Evolutionary conservation across 1,140 invertebrate species (phyloP), one percentile per base, ranked within the genome.

Genomic region (Tenebrio molitor): DNA sequence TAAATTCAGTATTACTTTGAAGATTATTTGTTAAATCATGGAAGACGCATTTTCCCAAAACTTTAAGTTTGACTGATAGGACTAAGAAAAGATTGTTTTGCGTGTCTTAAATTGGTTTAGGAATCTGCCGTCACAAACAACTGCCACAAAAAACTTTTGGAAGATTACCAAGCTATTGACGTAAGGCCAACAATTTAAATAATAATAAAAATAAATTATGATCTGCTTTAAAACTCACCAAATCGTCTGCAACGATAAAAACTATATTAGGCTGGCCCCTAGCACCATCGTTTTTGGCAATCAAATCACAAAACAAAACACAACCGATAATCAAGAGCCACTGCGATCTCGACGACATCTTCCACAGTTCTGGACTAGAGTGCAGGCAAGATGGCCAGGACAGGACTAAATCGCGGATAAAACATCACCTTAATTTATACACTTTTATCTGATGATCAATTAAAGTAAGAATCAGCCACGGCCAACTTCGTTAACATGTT

Each of bases 161-260:
- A n/a, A n/a, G n/a, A n/a, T n/a, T n/a, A n/a, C n/a, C n/a, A n/a
- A n/a, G n/a, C n/a, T n/a, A n/a, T n/a, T n/a, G n/a, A n/a, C n/a
- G n/a, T n/a, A n/a, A n/a, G n/a, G n/a, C n/a, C n/a, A n/a, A n/a
- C n/a, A n/a, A n/a, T n/a, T n/a, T n/a, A n/a, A n/a, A n/a, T n/a
- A n/a, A n/a, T n/a, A n/a, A n/a, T n/a, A n/a, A n/a, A n/a, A n/a
- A n/a, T n/a, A n/a, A n/a, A n/a, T n/a, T n/a, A n/a, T n/a, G n/a
- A n/a, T n/a, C n/a, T n/a, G n/a, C n/a, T n/a, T n/a, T n/a, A n/a
- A n/a, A n/a, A n/a, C 81, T 81, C 78, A 89, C 88, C 84, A 90
- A 81, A 80, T 90, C 88, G 79, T 89, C 88, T 7, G 88, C 88
- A 41, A 89, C 72, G 66, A 89, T 87, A 23, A 89, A 80, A 10